A percentile compares a stretch with the other conserved stretches of the same genome.
Evolutionary conservation across 1,140 invertebrate genomes (phyloP).

Genomic region (Eubasilissa regina): DNA sequence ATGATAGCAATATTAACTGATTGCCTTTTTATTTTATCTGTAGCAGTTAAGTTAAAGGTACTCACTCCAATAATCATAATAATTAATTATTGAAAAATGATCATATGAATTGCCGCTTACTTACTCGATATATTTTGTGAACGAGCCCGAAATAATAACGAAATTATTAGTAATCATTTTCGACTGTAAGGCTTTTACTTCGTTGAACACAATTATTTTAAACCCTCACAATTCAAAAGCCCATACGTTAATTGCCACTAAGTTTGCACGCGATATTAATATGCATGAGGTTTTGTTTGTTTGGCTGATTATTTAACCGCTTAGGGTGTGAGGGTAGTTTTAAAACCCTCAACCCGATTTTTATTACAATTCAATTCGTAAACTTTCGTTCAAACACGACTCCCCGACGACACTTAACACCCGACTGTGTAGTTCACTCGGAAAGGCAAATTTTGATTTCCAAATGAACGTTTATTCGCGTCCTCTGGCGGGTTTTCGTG

Average conservation of each 20-base stretch:
- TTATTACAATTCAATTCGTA: not conserved
- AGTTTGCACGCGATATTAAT: conserved; percentile 33
- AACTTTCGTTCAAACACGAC: not conserved
- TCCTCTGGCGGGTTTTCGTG: conserved; percentile 27
- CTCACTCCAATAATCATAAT: no score
- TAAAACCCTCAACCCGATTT: conserved; percentile 3
- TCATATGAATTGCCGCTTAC: no score
- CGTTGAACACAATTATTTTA: conserved; percentile 8
- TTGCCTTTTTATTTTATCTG: no score
- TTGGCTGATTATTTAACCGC: conserved; percentile 16
- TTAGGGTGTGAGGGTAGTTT: conserved; percentile 14
- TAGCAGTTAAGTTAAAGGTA: no score
- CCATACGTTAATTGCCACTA: conserved; percentile 10
- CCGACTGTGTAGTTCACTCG: not conserved
- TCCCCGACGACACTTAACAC: not conserved
- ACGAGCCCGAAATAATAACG: no score
- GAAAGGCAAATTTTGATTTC: conserved; percentile 12
- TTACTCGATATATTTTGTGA: no score
- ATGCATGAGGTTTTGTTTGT: conserved; percentile 30
- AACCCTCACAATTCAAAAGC: conserved; percentile 8
- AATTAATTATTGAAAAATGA: no score
- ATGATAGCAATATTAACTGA: no score
- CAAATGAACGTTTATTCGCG: conserved; percentile 25
- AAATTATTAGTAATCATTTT: not conserved
- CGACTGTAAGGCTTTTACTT: not conserved